These are phyloP conservation scores for Carcharodon carcharias DNA, from an alignment of 2,797 vertebrate genomes.

Conservation along the genomic window DNA sequence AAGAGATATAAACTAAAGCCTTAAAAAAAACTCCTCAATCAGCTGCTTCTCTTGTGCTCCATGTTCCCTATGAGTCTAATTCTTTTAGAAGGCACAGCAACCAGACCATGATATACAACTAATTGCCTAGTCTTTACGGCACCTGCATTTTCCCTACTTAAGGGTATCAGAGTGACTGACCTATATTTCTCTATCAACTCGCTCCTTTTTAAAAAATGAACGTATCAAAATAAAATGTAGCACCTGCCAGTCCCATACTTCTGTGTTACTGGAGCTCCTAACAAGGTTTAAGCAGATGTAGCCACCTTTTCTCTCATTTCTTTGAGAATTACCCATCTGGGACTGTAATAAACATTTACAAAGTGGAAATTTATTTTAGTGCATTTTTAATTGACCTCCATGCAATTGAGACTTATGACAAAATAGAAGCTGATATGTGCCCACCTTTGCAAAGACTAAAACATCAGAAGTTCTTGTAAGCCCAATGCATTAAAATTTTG, in stretches of 20 bases:
- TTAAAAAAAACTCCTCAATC: background rate
- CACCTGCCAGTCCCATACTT: background rate
- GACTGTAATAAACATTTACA: background rate
- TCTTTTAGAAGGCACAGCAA: background rate
- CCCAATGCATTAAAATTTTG: background rate
- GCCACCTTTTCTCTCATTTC: background rate
- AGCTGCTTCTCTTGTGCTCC: background rate
- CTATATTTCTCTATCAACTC: background rate
- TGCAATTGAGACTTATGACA: background rate
- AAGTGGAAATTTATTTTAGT: background rate
- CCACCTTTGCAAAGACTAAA: background rate
- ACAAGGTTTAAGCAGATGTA: background rate
- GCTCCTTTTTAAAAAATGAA: background rate
- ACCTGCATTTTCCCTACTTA: background rate
- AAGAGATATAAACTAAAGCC: background rate
- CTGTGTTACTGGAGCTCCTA: background rate
- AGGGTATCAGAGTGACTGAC: background rate
- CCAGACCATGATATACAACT: background rate
- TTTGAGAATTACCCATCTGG: slow-evolving; percentile 1
- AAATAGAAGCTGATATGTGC: background rate
- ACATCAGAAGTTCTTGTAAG: background rate
- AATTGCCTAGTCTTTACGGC: background rate
- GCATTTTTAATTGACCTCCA: background rate
- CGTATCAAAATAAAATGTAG: background rate
- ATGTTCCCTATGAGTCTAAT: background rate